Evolutionary conservation across 2,113 vertebrate species (phyloP), one percentile per base, ranked within the genome.

Genomic region (Canis aureus): DNA sequence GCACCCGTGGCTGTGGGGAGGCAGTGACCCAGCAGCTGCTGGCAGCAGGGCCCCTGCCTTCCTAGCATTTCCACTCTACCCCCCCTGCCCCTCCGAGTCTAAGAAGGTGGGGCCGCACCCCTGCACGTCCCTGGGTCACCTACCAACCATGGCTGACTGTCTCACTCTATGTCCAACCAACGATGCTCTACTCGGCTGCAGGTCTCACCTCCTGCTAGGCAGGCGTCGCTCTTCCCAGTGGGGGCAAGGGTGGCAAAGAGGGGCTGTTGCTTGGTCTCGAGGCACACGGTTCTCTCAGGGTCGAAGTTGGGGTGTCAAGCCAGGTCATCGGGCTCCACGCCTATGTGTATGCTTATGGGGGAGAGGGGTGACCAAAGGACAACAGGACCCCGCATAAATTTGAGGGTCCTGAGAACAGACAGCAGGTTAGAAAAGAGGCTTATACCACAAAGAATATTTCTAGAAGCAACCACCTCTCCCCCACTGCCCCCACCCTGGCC

Each of bases 341-440:
- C 13, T 10, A 0, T 78, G 25, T 13, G 5, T 11, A 5, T 2
- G 15, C 2, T 29, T 15, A 5, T 3, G 11, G 64, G 5, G n/a
- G 20, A 25, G 2, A 3, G 15, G 20, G 38, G n/a, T 6, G 10
- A 60, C 49, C 53, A 73, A 71, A 80, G 38, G 78, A 71, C 49
- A 43, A 4, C 4, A 13, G 49, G 38, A 29, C 1, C 25, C 66
- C 27, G 12, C 0, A 0, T 38, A 60, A 8, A 12, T 38, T 16
- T 69, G 49, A 79, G 53, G 29, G 23, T 80, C 62, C 89, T 15
- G 27, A 60, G 64, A 89, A 71, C 35, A 94, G 95, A 76, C 27
- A 43, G 51, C 22, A 89, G 10, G 57, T 94, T 76, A 55, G 69
- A 38, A 82, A 64, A 96, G 11, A 22, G 9, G 49, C 8, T 43